Base-by-base conservation (phyloP, 2,888 invertebrate species). In the Pomacea canaliculata region DNA sequence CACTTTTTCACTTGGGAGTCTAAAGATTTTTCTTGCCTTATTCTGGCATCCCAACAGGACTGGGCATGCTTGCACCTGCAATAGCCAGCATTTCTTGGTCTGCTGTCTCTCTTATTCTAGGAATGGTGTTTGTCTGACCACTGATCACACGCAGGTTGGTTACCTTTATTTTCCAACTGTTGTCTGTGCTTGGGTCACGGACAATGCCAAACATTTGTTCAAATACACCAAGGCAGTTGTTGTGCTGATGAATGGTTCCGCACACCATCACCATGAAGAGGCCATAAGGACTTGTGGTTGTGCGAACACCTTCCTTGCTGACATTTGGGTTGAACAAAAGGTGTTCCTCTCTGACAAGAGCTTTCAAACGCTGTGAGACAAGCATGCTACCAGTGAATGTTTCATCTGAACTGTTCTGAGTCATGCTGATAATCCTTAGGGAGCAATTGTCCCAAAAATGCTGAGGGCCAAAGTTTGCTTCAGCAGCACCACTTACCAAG, bases 121-220 rank as follows among this genome's bases (percentile, higher is more conserved):
- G 86, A 59, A 82, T 76, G 18, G 79, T 60, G 13, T 74, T 78
- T 2, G 82, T 79, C 68, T 77, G 73, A 12, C 81, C 71, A 60
- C 80, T 80, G 65, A 77, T 71, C 63, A 86, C 73, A 66, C 83
- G 82, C 18, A 87, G 73, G 71, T 82, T 82, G 10, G 92, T 92
- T n/a, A 91, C 92, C 87, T 94, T 94, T 46, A 94, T 92, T 89
- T 94, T 94, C 93, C 94, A 94, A 85, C 93, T 94, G 85, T 94
- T 93, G n/a, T 92, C 91, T 51, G 91, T 89, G 71, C 91, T 91
- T 0, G 94, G 94, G 88, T 94, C 94, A 79, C 93, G 92, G 46
- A 93, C 91, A 65, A 94, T 89, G 3, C 93, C 93, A 90, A 94
- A 94, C 68, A 92, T 91, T 84, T 94, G 93, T 85, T 94, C 94